A percentile compares a stretch with the other conserved stretches of the same genome.
Evolutionary conservation across 2,888 invertebrate genomes (phyloP).

Genomic region (Pogonocherus hispidulus): DNA sequence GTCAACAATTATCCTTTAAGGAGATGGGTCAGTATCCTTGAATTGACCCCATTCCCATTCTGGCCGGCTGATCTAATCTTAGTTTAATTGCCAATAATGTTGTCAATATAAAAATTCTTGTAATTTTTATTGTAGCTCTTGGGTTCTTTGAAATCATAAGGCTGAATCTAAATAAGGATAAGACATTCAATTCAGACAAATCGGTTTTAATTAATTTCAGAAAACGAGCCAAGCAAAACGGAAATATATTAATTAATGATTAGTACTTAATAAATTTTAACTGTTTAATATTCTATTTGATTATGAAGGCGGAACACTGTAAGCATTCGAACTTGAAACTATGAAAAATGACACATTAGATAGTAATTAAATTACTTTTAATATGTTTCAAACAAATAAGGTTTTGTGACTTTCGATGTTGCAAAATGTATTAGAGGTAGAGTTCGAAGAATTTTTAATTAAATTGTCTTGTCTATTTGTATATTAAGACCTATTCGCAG

Average conservation of each 20-base stretch:
- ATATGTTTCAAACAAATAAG: neutral
- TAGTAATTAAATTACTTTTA: neutral
- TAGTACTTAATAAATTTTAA: constrained; percentile 13
- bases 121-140: neutral
- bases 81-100: neutral
- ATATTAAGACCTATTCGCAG: no score
- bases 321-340: constrained; percentile 14
- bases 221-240: constrained; percentile 21
- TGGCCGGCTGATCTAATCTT: neutral
- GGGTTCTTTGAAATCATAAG: constrained; percentile 1
- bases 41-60: neutral
- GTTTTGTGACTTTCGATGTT: neutral
- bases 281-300: constrained; percentile 6
- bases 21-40: neutral
- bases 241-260: constrained; percentile 8
- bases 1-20: no score
- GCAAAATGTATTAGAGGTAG: no score
- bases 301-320: constrained; percentile 8
- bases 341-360: constrained; percentile 3
- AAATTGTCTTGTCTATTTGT: no score
- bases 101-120: neutral
- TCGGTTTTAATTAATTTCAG: constrained; percentile 15
- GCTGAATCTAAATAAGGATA: constrained; percentile 14
- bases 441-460: no score
- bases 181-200: constrained; percentile 9